Evolutionary conservation across 2,888 invertebrate species (phyloP), one percentile per base, ranked within the genome.

Genomic region (Lithophane semibrunnea): DNA sequence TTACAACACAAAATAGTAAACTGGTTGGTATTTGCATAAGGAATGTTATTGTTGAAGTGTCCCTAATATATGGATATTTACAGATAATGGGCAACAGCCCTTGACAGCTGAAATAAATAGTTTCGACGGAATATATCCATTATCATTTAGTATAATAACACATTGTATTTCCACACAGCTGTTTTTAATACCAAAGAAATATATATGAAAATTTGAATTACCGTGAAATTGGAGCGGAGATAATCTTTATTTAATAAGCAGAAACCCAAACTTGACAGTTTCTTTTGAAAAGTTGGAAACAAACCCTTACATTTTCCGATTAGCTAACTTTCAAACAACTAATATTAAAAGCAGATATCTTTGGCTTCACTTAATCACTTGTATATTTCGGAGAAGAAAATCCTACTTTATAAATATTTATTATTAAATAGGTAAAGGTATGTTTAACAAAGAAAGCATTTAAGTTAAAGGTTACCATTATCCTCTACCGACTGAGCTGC

Each of bases 231-330:
- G 9, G 60, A 64, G 63, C 24, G 61, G 56, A 68, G 29, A 79
- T 60, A 65, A 65, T 63, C 49, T 44, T 69, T 52, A 79, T 58
- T 65, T 65, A 54, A 54, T 60, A 63, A 60, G 63, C 54, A 74
- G 63, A 67, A 76, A 73, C 10, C 24, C 37, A 72, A 65, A 69
- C 71, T 78, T 70, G 66, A 71, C 77, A 71, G 63, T 81, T 80
- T 73, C 44, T 80, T 71, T 71, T 60, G 24, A 79, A 61, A 80
- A 76, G 63, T 80, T 76, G n/a, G 42, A 68, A 49, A 74, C 68
- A 76, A 78, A 79, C 60, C 63, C 21, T 65, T 73, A 73, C 67
- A 80, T 77, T 86, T 86, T 79, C 52, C 70, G 71, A 87, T 87
- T 85, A 77, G 67, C 73, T 68, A 77, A 85, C 75, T 83, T 83